Conservation (phyloP, 2,888 invertebrate genomes). For the Boloria euphrosyne region DNA sequence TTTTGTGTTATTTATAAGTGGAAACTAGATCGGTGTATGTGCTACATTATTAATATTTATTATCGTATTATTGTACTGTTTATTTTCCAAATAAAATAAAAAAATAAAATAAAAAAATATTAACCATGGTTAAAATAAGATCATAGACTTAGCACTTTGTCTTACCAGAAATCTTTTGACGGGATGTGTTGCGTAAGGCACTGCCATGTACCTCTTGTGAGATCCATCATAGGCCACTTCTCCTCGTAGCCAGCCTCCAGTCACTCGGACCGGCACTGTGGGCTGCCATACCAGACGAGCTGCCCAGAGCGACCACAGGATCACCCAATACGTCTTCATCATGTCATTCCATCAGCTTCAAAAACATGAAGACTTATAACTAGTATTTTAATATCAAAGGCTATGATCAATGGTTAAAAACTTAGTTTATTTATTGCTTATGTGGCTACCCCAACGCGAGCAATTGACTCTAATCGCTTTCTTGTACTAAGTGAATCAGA, state of each 20-base stretch:
- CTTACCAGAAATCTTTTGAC: conserved; percentile 58
- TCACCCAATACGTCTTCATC: conserved; percentile 56
- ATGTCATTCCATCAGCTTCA: conserved; percentile 3
- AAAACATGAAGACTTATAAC: background rate
- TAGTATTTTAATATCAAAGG: conserved; percentile 12
- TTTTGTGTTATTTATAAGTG: no score
- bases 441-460: background rate
- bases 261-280: conserved; percentile 51
- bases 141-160: no score
- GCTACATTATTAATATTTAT: no score
- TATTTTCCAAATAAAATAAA: no score
- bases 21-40: no score
- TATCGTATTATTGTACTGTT: no score
- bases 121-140: no score
- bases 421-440: background rate
- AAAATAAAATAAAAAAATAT: no score
- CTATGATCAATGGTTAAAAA: background rate
- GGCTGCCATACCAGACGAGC: conserved; percentile 64
- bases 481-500: conserved; percentile 4
- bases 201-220: conserved; percentile 53
- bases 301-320: conserved; percentile 70
- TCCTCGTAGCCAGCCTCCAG: conserved; percentile 50
- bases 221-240: conserved; percentile 56
- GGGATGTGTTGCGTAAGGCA: conserved; percentile 60
- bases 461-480: conserved; percentile 6